phyloP scores from a whole-genome alignment of 2,797 vertebrate genomes.

The Babyrousa celebensis region DNA sequence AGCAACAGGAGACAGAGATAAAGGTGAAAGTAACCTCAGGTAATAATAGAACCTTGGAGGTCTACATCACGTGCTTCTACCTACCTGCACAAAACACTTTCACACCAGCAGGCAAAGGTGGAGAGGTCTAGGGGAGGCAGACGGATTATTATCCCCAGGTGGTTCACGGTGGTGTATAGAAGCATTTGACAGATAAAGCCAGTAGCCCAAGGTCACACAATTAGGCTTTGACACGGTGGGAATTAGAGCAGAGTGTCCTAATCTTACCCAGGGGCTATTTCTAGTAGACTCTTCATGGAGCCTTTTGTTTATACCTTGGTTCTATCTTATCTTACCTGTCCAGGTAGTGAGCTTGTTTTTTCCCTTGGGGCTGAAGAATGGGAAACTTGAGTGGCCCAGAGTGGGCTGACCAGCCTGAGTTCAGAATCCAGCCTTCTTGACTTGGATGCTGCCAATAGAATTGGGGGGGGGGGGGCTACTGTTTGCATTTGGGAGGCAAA shows the following conservation, averaged over 20 bases:
- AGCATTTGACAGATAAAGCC: constrained; percentile 80
- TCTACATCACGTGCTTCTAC: constrained; percentile 73
- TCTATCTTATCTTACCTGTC: constrained; percentile 78
- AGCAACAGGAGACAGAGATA: constrained; percentile 82
- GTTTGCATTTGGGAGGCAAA: constrained; percentile 53
- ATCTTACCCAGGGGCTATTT: constrained; percentile 81
- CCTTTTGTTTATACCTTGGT: constrained; percentile 79
- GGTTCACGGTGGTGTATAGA: constrained; percentile 71
- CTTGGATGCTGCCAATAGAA: constrained; percentile 30
- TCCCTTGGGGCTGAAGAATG: constrained; percentile 57
- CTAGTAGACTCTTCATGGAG: constrained; percentile 78
- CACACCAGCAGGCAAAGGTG: constrained; percentile 81
- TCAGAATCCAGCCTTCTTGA: constrained; percentile 70
- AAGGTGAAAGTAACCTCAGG: constrained; percentile 57
- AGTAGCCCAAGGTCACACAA: constrained; percentile 85
- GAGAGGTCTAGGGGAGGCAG: constrained; percentile 76
- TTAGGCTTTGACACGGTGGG: constrained; percentile 85
- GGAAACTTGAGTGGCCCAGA: constrained; percentile 70
- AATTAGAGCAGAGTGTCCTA: constrained; percentile 87
- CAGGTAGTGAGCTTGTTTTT: constrained; percentile 72
- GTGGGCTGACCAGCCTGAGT: constrained; percentile 7
- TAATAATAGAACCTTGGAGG: constrained; percentile 82
- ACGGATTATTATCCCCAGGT: constrained; percentile 76
- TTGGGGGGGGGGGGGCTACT: background rate
- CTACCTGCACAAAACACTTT: constrained; percentile 75